Conservation (phyloP, 2,113 vertebrate species). For the Morone chrysops region DNA sequence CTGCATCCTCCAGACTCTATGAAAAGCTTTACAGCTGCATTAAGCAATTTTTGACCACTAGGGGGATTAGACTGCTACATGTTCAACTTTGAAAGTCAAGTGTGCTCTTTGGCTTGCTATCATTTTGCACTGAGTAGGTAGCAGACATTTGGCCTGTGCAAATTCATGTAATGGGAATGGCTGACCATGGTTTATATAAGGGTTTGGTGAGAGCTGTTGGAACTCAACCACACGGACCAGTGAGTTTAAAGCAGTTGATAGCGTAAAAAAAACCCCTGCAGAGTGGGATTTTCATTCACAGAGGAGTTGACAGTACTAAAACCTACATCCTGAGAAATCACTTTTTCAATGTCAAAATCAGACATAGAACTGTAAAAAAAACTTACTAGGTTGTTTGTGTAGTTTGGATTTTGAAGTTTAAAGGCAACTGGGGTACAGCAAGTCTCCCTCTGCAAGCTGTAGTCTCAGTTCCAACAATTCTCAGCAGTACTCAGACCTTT, state of each 20-base stretch:
- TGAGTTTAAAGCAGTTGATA: constrained; percentile 14
- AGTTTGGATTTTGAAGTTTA: background rate
- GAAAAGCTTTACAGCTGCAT: background rate
- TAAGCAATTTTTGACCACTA: background rate
- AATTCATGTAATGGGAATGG: constrained; percentile 8
- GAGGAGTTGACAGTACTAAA: background rate
- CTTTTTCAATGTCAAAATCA: constrained; percentile 21
- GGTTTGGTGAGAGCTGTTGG: constrained; percentile 27
- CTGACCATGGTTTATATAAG: constrained; percentile 3
- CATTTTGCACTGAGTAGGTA: constrained; percentile 13
- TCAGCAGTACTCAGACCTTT: background rate
- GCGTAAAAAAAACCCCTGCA: background rate
- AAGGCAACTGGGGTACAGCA: background rate
- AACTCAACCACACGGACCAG: constrained; percentile 13
- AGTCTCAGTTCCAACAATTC: background rate
- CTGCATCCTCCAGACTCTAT: background rate
- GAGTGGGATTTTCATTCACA: constrained; percentile 16
- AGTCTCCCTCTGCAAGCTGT: background rate
- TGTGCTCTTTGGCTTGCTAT: constrained; percentile 4
- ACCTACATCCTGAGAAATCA: constrained; percentile 14
- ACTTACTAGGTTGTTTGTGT: background rate
- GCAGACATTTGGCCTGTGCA: background rate
- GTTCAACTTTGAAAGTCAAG: constrained; percentile 19
- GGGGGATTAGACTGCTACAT: background rate
- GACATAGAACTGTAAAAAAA: background rate